Base-by-base conservation (phyloP, 2,888 invertebrate genomes). In the Ganaspis brasiliensis region DNA sequence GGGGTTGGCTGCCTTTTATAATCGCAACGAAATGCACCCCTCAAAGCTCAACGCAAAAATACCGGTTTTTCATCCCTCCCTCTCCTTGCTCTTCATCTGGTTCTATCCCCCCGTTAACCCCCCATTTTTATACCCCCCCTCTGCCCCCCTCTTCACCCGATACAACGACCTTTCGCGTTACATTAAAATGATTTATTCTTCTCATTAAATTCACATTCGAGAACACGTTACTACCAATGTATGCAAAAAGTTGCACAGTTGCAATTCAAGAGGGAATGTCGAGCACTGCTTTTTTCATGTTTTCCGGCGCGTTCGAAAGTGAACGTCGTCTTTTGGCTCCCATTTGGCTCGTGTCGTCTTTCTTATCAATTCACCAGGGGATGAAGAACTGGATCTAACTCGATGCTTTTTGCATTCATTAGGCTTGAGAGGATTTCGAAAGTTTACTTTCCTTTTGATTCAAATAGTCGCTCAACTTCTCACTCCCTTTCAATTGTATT, bases 1-100 rank as follows among this genome's bases (percentile, higher is more conserved):
- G 86, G 86, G 86, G 87, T 88, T 86, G 84, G 86, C 86, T 86
- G 80, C 87, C 89, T 88, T 90, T 90, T 89, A 89, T 89, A 88
- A 90, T 90, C 88, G 87, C 89, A 88, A 89, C 89, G 87, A 88
- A 89, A 90, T 89, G 89, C 90, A 89, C 89, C 90, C 90, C 87
- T 89, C 85, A 80, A 83, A 83, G 85, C 84, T 84, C 81, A 78
- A 82, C 86, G 87, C 86, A 86, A 89, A 90, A 89, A 88, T 89
- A 90, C 90, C 88, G 88, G 89, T 89, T 86, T 84, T 81, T 75
- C 78, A 76, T 70, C 63, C 57, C 77, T 73, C 73, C 56, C 78
- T 40, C 80, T 67, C 61, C 72, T 75, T 76, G 55, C 63, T 80
- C 79, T 72, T 49, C 78, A 79, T 79, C 77, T 81, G 80, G 80